Conservation (phyloP, 2,797 vertebrate species). For the Typhlichthys subterraneus region DNA sequence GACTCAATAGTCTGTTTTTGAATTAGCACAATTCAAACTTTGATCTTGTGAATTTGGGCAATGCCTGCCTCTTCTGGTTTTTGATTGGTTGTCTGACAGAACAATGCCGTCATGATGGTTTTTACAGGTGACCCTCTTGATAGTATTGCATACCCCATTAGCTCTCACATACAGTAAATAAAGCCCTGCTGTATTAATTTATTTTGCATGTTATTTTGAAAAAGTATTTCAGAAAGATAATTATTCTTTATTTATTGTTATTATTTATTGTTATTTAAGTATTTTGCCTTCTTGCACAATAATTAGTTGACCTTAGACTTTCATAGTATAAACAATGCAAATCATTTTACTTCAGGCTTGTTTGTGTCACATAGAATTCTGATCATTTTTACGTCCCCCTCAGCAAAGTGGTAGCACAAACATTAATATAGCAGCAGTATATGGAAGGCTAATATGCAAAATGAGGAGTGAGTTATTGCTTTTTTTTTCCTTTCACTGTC, state of each 20-base stretch:
- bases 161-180: conserved; percentile 8
- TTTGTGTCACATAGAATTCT: too few relatives aligned
- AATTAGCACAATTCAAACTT: too few relatives aligned
- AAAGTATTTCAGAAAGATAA: neutral
- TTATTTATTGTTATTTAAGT: neutral
- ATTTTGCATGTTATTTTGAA: conserved; percentile 14
- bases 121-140: too few relatives aligned
- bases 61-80: too few relatives aligned
- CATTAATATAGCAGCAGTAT: conserved; percentile 11
- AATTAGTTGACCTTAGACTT: too few relatives aligned
- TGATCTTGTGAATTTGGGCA: too few relatives aligned
- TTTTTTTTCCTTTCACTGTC: too few relatives aligned
- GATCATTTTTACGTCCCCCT: conserved; percentile 11
- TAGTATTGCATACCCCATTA: neutral
- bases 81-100: too few relatives aligned
- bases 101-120: too few relatives aligned
- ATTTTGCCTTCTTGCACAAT: conserved; percentile 23
- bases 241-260: too few relatives aligned
- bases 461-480: conserved; percentile 6
- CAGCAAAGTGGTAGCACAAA: conserved; percentile 22
- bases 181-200: conserved; percentile 1
- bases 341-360: conserved; percentile 3
- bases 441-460: conserved; percentile 9
- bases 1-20: too few relatives aligned
- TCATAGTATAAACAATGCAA: neutral